phyloP scores from a whole-genome alignment of 2,113 vertebrate species.

The Oncorhynchus kisutch region DNA sequence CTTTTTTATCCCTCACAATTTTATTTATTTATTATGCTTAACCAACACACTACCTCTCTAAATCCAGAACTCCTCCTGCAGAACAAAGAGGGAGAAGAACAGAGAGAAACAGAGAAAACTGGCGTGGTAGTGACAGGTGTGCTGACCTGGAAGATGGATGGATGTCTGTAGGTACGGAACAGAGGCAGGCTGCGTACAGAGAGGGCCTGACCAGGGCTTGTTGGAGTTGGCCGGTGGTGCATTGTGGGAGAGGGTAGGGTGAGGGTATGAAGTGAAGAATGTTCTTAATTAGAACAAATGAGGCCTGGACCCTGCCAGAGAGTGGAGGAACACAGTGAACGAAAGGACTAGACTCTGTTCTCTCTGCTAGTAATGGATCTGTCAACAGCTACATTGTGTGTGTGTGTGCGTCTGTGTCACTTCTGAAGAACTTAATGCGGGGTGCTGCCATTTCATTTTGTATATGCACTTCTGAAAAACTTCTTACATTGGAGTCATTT shows the following conservation, averaged over 20 bases:
- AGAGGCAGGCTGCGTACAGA: not conserved
- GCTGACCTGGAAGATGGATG: not conserved
- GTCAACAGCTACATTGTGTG: not conserved
- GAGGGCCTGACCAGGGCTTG: not conserved
- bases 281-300: not conserved
- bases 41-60: no score
- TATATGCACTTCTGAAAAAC: no score
- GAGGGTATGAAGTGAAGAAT: not conserved
- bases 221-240: not conserved
- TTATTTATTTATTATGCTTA: no score
- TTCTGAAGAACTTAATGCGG: not conserved
- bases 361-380: not conserved
- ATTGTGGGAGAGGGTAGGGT: not conserved
- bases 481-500: no score
- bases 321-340: not conserved
- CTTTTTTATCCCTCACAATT: no score
- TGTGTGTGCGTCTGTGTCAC: not conserved
- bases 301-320: not conserved
- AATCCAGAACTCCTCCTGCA: no score
- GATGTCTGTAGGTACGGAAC: not conserved
- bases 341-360: not conserved
- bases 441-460: no score
- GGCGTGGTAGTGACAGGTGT: no score
- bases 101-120: no score
- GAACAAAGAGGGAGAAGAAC: no score